phyloP scores from a whole-genome alignment of 2,113 vertebrate species.

The Heterotis niloticus region DNA sequence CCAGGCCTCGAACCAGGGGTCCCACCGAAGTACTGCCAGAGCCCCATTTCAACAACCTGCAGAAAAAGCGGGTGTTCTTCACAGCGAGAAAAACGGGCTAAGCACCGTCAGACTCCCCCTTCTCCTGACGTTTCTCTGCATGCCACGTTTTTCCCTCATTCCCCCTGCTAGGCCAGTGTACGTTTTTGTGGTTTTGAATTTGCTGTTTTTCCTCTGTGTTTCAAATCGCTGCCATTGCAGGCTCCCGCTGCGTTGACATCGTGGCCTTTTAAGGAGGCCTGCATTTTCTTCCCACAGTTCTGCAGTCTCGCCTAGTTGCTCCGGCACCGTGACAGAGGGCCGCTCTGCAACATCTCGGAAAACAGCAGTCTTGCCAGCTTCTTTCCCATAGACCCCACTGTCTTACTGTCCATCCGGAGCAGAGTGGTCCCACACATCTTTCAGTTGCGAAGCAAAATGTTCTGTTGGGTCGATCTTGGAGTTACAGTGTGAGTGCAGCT shows the following conservation, averaged over 20 bases:
- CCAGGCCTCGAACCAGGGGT: no score
- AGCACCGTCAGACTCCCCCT: no score
- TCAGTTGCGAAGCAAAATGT: not conserved
- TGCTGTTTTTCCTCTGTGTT: conserved; percentile 21
- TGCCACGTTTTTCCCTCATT: conserved; percentile 9
- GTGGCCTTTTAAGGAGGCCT: conserved; percentile 36
- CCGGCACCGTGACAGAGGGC: not conserved
- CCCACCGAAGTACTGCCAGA: no score
- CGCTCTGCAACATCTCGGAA: conserved; percentile 17
- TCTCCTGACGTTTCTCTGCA: no score
- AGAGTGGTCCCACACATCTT: conserved; percentile 13
- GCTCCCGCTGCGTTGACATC: conserved; percentile 34
- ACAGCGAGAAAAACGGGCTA: no score
- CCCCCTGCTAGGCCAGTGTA: conserved; percentile 23
- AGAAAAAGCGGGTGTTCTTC: not conserved
- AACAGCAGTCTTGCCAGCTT: not conserved
- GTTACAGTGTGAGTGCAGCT: not conserved
- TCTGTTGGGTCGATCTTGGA: not conserved
- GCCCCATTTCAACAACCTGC: not conserved
- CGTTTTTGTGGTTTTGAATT: conserved; percentile 38
- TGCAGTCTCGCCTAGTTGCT: conserved; percentile 29
- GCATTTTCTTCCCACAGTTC: conserved; percentile 53
- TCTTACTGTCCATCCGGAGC: not conserved
- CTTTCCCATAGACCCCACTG: not conserved
- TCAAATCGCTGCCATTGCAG: conserved; percentile 33